Conservation (phyloP, 2,888 invertebrate genomes). For the Agrochola macilenta region DNA sequence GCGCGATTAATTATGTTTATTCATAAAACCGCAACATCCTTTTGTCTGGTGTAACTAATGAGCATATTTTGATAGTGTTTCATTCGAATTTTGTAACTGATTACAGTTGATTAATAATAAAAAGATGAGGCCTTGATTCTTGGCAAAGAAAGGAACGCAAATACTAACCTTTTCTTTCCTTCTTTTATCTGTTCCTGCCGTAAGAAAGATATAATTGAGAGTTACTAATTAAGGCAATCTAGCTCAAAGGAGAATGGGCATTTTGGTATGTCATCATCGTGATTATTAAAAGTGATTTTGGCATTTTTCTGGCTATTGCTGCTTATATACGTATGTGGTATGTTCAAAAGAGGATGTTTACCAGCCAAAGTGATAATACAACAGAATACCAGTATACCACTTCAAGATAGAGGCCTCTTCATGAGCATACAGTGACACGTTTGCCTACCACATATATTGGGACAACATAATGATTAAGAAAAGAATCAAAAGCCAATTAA, state of each 20-base stretch:
- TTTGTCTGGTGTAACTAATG: constrained; percentile 42
- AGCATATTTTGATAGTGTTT: constrained; percentile 18
- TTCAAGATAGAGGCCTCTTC: neutral
- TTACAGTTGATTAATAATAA: neutral
- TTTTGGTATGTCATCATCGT: neutral
- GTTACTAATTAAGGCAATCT: neutral
- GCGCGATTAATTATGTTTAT: constrained; percentile 52
- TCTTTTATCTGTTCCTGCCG: too few species aligned
- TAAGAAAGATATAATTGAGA: neutral
- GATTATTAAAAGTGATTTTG: neutral
- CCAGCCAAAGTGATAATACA: neutral
- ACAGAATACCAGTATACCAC: neutral
- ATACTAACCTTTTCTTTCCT: too few species aligned
- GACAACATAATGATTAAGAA: neutral
- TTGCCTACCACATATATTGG: neutral
- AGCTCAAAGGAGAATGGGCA: neutral
- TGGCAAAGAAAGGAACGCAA: too few species aligned
- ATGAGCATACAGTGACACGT: neutral
- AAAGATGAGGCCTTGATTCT: neutral
- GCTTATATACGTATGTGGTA: neutral
- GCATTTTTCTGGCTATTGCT: neutral
- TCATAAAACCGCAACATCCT: constrained; percentile 46
- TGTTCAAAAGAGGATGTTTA: neutral
- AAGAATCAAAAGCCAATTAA: neutral
- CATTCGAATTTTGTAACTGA: neutral